Percentiles rank a stretch among this genome's conserved stretches.
Conservation (phyloP, 2,888 invertebrate species). For the Gnatocerus cornutus region DNA sequence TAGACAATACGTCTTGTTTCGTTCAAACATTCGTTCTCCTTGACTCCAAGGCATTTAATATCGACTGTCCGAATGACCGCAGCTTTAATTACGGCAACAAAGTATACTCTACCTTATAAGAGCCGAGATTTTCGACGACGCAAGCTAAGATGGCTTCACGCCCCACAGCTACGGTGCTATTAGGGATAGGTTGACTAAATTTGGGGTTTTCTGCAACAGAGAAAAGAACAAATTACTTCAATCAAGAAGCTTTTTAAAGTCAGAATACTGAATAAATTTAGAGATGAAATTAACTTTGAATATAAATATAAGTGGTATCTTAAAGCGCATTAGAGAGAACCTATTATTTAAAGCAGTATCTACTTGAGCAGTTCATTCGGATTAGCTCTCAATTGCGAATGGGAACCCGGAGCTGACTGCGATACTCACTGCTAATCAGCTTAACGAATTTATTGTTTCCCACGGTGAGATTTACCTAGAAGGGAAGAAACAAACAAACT, state of each 20-base stretch:
- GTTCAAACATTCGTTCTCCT: not conserved
- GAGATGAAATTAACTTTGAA: slow-evolving; percentile 62
- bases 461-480: slow-evolving; percentile 59
- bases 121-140: slow-evolving; percentile 86
- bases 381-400: slow-evolving; percentile 63
- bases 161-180: slow-evolving; percentile 88
- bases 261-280: slow-evolving; percentile 55
- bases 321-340: slow-evolving; percentile 57
- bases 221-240: slow-evolving; percentile 20
- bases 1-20: slow-evolving; percentile 5
- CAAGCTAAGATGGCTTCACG: slow-evolving; percentile 88
- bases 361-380: slow-evolving; percentile 63
- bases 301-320: slow-evolving; percentile 61
- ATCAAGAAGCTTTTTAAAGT: slow-evolving; percentile 10
- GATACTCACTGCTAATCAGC: slow-evolving; percentile 61
- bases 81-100: slow-evolving; percentile 7
- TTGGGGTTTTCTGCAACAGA: slow-evolving; percentile 82
- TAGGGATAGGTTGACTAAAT: slow-evolving; percentile 87
- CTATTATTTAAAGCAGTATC: slow-evolving; percentile 63
- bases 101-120: slow-evolving; percentile 81
- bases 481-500: slow-evolving; percentile 46
- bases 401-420: slow-evolving; percentile 56
- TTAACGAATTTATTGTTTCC: slow-evolving; percentile 64
- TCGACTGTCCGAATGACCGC: slow-evolving; percentile 6
- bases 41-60: slow-evolving; percentile 7